These are phyloP conservation scores for Lanius ludovicianus DNA, from an alignment of 2,113 vertebrate species.

Conservation along the genomic window DNA sequence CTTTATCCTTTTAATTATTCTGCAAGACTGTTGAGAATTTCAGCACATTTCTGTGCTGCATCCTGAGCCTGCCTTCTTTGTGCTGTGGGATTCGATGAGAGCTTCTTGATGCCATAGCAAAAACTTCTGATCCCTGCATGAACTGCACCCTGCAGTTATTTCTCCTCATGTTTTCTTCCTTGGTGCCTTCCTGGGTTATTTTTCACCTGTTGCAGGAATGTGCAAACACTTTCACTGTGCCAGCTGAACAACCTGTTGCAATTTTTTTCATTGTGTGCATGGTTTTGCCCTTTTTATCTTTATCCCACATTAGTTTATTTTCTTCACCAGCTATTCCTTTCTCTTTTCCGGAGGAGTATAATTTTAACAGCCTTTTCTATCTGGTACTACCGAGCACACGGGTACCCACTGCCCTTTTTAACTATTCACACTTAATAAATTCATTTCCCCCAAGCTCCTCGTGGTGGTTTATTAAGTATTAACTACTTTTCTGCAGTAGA, in stretches of 20 bases:
- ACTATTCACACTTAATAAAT: conserved; percentile 7
- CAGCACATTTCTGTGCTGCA: background rate
- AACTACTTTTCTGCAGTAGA: conserved; percentile 32
- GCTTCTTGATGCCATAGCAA: background rate
- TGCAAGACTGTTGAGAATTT: background rate
- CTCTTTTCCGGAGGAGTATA: background rate
- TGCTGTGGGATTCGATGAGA: background rate
- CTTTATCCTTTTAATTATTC: background rate
- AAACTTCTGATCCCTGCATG: background rate
- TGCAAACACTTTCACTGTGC: background rate
- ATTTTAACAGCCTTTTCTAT: background rate
- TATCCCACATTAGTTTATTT: background rate
- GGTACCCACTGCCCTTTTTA: conserved; percentile 17
- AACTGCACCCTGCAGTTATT: background rate
- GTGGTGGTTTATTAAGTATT: conserved; percentile 43
- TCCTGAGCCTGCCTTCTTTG: background rate
- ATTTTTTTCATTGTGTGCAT: background rate
- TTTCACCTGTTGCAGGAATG: background rate
- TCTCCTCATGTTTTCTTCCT: background rate
- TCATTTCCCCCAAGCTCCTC: background rate
- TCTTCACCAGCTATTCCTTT: background rate
- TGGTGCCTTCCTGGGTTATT: background rate
- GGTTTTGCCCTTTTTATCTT: background rate
- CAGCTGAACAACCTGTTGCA: background rate
- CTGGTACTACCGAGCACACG: background rate